Evolutionary conservation across 2,797 vertebrate species (phyloP).

Genomic region (Megaceryle alcyon): DNA sequence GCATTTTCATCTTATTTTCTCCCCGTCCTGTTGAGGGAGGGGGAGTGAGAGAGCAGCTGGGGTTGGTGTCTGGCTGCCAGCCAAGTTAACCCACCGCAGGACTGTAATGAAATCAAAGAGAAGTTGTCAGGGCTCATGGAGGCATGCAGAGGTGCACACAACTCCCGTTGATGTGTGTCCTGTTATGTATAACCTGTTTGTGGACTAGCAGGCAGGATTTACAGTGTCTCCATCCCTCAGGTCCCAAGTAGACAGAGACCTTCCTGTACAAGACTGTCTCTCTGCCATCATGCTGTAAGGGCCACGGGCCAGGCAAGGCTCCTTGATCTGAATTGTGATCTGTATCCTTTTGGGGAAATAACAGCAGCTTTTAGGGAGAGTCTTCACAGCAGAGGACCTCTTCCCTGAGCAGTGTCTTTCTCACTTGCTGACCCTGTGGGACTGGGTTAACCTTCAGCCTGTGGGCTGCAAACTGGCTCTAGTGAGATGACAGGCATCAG

Average conservation of each 20-base stretch:
- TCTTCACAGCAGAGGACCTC: not conserved
- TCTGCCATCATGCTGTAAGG: not conserved
- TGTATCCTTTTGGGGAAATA: not conserved
- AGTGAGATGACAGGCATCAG: not conserved
- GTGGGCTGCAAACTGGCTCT: not conserved
- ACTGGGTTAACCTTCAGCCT: not conserved
- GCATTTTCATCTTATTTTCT: not conserved
- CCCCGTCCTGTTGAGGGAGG: not conserved
- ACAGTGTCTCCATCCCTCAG: not conserved
- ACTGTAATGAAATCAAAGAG: not conserved
- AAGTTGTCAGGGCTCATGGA: not conserved
- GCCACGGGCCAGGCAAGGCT: not conserved
- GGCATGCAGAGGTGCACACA: not conserved
- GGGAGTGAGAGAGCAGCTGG: not conserved
- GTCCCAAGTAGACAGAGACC: not conserved
- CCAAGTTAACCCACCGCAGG: not conserved
- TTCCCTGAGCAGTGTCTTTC: not conserved
- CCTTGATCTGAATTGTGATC: not conserved
- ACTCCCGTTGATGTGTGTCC: fast-evolving
- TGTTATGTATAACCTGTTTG: not conserved
- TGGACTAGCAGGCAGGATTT: not conserved
- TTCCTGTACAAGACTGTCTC: not conserved
- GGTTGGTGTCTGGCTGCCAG: not conserved
- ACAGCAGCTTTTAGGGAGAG: not conserved
- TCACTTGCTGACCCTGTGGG: fast-evolving